phyloP scores from a whole-genome alignment of 2,113 vertebrate genomes.

The Plotosus lineatus region DNA sequence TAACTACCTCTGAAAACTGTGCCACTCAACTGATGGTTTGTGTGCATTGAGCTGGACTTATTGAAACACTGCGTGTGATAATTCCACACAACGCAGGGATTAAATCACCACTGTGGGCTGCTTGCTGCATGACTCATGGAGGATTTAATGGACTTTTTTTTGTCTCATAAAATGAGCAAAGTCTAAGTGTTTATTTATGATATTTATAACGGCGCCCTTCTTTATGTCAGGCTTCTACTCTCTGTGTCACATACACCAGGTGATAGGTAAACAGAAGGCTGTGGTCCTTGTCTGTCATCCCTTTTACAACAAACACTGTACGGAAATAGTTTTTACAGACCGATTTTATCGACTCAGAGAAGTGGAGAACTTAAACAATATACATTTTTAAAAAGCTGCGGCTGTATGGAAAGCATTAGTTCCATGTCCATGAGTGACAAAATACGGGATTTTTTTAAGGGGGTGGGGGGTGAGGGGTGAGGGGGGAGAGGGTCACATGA shows the following conservation, averaged over 20 bases:
- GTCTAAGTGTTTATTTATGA: not conserved
- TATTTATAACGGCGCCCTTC: slow-evolving; percentile 3
- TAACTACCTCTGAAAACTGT: not conserved
- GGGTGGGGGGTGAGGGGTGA: not conserved
- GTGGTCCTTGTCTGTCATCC: not conserved
- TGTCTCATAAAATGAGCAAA: slow-evolving; percentile 18
- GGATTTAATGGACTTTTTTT: not conserved
- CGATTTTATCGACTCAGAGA: not conserved
- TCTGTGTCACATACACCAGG: not conserved
- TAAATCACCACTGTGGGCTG: not conserved
- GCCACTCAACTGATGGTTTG: too few species aligned
- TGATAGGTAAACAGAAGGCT: not conserved
- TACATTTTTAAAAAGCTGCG: not conserved
- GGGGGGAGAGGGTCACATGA: not conserved
- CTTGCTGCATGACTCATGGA: not conserved
- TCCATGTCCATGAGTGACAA: not conserved
- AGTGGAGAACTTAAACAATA: not conserved
- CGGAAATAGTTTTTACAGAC: not conserved
- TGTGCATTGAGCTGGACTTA: not conserved
- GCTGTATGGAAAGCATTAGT: not conserved
- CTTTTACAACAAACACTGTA: not conserved
- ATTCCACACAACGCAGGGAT: not conserved
- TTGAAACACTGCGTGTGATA: not conserved
- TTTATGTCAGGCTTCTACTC: not conserved
- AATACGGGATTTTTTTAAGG: not conserved